Base-by-base conservation (phyloP, 2,113 vertebrate species). In the Notechis scutatus region DNA sequence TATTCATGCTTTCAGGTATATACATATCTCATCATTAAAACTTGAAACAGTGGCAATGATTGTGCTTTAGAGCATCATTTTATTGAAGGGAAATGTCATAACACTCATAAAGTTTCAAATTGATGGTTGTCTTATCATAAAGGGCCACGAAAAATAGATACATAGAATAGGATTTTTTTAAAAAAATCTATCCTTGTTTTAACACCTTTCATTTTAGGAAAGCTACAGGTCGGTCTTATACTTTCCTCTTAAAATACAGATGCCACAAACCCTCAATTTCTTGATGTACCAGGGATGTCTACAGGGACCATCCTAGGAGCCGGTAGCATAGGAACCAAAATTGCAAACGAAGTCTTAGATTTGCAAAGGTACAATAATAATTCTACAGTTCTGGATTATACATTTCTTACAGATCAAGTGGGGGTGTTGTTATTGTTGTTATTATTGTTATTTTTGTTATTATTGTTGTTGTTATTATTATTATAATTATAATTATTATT, bases 241-340 rank as follows among this genome's bases (percentile, higher is more conserved):
- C 55, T 94, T 88, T 59, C 39, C 93, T 94, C 18, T 93, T 93
- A 88, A 93, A 91, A 89, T 94, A 64, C 94, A 98, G 97, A 98
- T 94, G 97, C 98, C 94, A 96, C 97, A 47, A 98, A 98, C 88
- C 98, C 98, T 90, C 96, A 98, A 90, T 97, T 98, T 94, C 95
- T 98, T 81, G 96, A 96, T 89, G 98, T 99, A 92, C 98, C 98
- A 94, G 96, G 97, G 54, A 97, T 96, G 85, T 97, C 98, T 85
- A 96, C 97, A 23, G 98, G 98, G 93, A 97, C 97, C 54, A 97
- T 99, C 95, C 98, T 98, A 90, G 99, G 98, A 94, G 98, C 98
- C 93, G 98, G 98, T 90, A 98, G 98, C 95, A 99, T 99, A 23
- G 98, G 98, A 95, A 98, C 98, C 0, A 98, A 99, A 96, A 99